phyloP scores from a whole-genome alignment of 1,140 invertebrate genomes.

The Lerema accius region DNA sequence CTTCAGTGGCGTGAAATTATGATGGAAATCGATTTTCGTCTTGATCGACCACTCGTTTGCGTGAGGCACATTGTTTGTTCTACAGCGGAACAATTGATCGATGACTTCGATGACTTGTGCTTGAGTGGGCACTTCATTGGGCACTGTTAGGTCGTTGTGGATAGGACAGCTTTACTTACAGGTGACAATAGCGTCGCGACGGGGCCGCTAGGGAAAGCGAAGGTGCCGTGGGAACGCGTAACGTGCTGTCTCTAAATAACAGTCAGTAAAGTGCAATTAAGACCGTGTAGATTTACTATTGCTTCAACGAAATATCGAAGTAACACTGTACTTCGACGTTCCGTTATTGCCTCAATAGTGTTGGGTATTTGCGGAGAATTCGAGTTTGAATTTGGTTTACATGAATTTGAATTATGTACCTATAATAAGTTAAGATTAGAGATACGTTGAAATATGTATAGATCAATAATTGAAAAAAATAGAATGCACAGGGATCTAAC shows the following conservation, averaged over 20 bases:
- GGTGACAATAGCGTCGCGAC: slow-evolving; percentile 38
- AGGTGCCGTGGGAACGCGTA: slow-evolving; percentile 50
- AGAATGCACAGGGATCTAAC: too few relatives aligned
- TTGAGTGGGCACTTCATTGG: too few relatives aligned
- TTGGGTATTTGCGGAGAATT: too few relatives aligned
- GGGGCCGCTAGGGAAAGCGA: slow-evolving; percentile 41
- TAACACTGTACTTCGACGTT: too few relatives aligned
- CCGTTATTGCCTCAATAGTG: too few relatives aligned
- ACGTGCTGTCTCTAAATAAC: slow-evolving; percentile 38
- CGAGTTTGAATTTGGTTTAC: too few relatives aligned
- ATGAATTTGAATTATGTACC: too few relatives aligned
- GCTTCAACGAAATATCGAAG: slow-evolving; percentile 18
- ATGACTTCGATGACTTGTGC: slow-evolving; percentile 37
- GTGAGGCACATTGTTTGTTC: slow-evolving; percentile 53
- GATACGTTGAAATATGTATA: too few relatives aligned
- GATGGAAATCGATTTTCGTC: slow-evolving; percentile 65
- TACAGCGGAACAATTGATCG: slow-evolving; percentile 44
- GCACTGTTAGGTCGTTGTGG: slow-evolving; percentile 32
- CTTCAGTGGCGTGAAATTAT: slow-evolving; percentile 60
- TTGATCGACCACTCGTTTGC: slow-evolving; percentile 60
- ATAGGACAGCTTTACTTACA: slow-evolving; percentile 12
- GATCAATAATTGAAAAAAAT: too few relatives aligned
- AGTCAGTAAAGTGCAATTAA: slow-evolving; percentile 36
- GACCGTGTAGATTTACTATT: slow-evolving; percentile 12
- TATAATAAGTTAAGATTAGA: too few relatives aligned